A percentile compares a stretch with the other conserved stretches of the same genome.
These are phyloP conservation scores for Ceyx margarethae DNA, from an alignment of 2,113 vertebrate genomes.

Conservation along the genomic window DNA sequence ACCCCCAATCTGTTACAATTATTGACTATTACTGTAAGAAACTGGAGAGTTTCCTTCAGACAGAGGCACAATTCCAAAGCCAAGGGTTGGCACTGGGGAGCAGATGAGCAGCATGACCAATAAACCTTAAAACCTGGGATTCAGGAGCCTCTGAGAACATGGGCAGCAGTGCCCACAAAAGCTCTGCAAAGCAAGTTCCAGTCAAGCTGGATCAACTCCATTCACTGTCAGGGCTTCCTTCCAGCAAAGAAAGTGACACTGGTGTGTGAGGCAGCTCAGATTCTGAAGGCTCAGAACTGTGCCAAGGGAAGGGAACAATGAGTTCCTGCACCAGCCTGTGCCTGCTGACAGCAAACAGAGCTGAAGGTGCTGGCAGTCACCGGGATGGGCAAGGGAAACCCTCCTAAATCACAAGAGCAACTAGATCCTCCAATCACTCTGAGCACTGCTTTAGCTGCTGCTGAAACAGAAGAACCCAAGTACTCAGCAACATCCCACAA, in stretches of 20 bases:
- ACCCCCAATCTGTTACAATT: background rate
- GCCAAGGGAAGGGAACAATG: background rate
- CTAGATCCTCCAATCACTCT: background rate
- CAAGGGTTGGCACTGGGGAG: background rate
- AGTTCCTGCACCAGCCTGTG: background rate
- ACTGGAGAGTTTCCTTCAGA: background rate
- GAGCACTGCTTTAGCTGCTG: background rate
- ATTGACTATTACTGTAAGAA: background rate
- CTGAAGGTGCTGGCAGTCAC: background rate
- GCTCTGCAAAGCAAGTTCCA: background rate
- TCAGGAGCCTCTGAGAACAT: background rate
- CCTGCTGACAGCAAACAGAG: background rate
- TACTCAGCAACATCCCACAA: background rate
- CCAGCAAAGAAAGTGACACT: background rate
- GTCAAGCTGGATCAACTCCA: background rate
- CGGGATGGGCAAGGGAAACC: background rate
- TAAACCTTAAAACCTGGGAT: background rate
- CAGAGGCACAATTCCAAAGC: background rate
- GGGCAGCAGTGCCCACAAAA: rapidly evolving
- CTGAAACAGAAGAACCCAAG: background rate
- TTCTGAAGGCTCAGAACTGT: background rate
- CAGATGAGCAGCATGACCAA: background rate
- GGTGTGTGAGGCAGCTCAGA: background rate
- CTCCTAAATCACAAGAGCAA: background rate
- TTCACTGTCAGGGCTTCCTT: background rate